Evolutionary conservation across 2,113 vertebrate genomes (phyloP).

Genomic region (Ptilorrhoa leucosticta): DNA sequence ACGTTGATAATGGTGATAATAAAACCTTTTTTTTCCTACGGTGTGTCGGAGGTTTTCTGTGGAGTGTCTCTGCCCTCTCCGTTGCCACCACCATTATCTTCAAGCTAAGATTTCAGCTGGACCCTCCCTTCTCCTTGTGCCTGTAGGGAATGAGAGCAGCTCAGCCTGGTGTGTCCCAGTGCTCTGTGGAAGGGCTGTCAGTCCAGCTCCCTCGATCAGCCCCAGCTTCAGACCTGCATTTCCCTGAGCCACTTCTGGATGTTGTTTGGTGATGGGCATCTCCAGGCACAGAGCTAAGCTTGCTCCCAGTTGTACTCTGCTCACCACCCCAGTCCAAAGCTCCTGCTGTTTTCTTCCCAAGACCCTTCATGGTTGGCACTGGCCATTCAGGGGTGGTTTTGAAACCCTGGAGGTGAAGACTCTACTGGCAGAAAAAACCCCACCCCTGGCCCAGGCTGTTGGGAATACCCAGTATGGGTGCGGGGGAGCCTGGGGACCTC

Average conservation of each 20-base stretch:
- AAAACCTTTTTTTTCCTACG: constrained; percentile 42
- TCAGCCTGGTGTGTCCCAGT: not conserved
- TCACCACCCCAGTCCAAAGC: not conserved
- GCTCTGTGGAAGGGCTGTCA: rapidly evolving
- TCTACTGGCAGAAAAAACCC: not conserved
- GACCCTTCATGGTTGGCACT: not conserved
- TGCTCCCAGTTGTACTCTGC: not conserved
- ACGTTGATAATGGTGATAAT: constrained; percentile 68
- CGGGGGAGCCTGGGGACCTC: not conserved
- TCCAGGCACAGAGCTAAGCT: not conserved
- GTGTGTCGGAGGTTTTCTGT: not conserved
- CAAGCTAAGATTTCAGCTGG: not conserved
- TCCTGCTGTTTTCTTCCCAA: not conserved
- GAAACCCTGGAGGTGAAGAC: not conserved
- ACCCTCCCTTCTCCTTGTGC: not conserved
- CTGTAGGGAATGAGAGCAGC: not conserved
- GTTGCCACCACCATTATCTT: not conserved
- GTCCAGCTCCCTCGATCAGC: not conserved
- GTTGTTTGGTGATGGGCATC: rapidly evolving
- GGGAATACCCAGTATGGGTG: not conserved
- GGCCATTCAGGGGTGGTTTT: not conserved
- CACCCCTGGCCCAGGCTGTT: not conserved
- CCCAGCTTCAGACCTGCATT: not conserved
- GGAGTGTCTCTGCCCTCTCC: not conserved
- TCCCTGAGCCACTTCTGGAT: not conserved